phyloP scores from a whole-genome alignment of 2,113 vertebrate species.

The cattle (Bos taurus) region DNA sequence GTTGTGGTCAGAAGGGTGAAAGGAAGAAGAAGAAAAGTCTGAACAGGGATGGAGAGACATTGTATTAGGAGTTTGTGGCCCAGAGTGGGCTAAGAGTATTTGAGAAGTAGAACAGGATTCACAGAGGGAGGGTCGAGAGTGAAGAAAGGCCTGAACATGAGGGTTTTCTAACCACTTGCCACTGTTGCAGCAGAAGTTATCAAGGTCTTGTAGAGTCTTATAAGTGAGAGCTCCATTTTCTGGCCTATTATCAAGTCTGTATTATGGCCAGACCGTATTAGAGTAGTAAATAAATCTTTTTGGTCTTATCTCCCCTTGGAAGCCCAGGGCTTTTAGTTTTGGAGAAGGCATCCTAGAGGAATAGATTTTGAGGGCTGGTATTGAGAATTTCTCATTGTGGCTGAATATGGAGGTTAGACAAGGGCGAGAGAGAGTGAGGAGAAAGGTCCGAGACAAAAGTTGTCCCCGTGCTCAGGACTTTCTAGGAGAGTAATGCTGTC shows the following conservation, averaged over 20 bases:
- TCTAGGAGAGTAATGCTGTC: background rate
- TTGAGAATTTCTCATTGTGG: background rate
- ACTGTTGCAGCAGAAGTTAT: background rate
- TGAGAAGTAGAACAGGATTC: background rate
- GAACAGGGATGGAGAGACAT: background rate
- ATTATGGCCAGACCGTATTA: background rate
- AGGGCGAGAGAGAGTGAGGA: fast-evolving
- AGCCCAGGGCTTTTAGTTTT: background rate
- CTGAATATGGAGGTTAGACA: background rate
- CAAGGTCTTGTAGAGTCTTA: background rate
- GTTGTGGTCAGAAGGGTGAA: background rate
- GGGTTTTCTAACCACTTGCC: background rate
- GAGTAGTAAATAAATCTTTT: background rate
- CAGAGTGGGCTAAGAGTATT: background rate
- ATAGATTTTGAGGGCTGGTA: background rate
- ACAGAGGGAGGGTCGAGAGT: background rate
- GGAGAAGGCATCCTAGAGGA: background rate
- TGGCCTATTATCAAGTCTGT: background rate
- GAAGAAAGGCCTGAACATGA: background rate
- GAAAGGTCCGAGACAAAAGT: background rate
- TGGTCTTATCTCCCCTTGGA: background rate
- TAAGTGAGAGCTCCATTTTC: background rate
- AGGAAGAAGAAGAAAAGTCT: background rate
- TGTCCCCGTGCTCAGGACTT: fast-evolving
- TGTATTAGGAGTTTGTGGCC: background rate